phyloP scores from a whole-genome alignment of 2,113 vertebrate species.

The Scytalopus superciliaris region DNA sequence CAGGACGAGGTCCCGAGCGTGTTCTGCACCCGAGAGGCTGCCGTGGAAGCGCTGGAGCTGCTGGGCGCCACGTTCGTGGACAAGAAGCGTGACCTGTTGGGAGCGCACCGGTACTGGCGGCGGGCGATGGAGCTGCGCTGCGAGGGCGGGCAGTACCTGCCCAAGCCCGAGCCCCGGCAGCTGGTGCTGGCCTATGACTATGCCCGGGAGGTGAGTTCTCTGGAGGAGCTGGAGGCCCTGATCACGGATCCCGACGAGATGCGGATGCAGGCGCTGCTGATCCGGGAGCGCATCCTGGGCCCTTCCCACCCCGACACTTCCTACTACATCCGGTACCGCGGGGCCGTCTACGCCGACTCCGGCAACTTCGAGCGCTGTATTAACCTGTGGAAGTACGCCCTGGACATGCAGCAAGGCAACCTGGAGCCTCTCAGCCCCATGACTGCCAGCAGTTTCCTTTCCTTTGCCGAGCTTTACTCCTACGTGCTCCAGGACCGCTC shows the following conservation, averaged over 20 bases:
- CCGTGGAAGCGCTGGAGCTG: constrained; percentile 87
- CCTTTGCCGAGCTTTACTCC: constrained; percentile 94
- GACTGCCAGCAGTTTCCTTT: constrained; percentile 95
- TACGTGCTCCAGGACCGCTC: constrained; percentile 93
- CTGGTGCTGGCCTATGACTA: constrained; percentile 88
- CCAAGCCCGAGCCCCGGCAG: constrained; percentile 83
- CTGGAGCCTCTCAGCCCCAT: constrained; percentile 94
- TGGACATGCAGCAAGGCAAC: constrained; percentile 95
- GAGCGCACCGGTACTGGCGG: constrained; percentile 90
- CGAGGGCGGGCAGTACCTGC: constrained; percentile 73
- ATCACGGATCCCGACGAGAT: constrained; percentile 94
- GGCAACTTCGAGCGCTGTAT: constrained; percentile 95
- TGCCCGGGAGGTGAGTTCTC: constrained; percentile 81
- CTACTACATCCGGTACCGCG: constrained; percentile 94
- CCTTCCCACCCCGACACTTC: constrained; percentile 94
- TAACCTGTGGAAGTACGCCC: constrained; percentile 91
- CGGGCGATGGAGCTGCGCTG: constrained; percentile 91
- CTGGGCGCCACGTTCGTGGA: constrained; percentile 94
- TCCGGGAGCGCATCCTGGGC: constrained; percentile 91
- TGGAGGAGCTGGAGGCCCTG: constrained; percentile 89
- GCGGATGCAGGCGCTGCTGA: constrained; percentile 92
- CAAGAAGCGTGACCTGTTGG: constrained; percentile 91
- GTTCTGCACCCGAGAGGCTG: constrained; percentile 79
- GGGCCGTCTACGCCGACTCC: constrained; percentile 92
- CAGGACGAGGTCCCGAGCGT: background rate